A percentile compares a stretch with the other conserved stretches of the same genome.
Conservation (phyloP, 2,113 vertebrate genomes). For the Acinonyx jubatus region DNA sequence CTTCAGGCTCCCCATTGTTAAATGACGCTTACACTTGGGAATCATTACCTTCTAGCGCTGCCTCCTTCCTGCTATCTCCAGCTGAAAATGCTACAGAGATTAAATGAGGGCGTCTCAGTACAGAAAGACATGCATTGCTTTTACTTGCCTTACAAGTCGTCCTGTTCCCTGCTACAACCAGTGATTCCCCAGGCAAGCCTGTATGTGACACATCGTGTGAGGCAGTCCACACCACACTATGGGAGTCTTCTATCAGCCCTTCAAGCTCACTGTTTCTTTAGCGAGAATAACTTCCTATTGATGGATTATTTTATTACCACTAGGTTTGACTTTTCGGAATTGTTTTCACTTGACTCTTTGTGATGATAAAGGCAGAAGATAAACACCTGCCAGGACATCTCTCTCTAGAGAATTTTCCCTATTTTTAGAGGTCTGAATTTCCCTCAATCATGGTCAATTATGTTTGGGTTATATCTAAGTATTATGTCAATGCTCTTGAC, state of each 20-base stretch:
- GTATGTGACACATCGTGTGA: too few species aligned
- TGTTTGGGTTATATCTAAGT: not conserved
- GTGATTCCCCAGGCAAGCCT: not conserved
- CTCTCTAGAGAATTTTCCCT: not conserved
- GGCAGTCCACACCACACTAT: not conserved
- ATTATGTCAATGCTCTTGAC: not conserved
- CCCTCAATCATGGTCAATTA: not conserved
- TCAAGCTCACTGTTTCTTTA: not conserved
- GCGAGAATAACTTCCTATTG: not conserved
- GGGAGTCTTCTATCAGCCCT: not conserved
- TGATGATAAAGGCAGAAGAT: not conserved
- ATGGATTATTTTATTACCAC: not conserved
- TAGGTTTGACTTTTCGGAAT: not conserved
- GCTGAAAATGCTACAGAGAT: not conserved
- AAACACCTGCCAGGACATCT: not conserved
- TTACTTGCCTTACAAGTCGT: not conserved
- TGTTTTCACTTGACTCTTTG: not conserved
- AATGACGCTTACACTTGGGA: not conserved
- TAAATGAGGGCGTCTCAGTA: not conserved
- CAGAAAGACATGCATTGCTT: not conserved
- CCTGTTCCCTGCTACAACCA: not conserved
- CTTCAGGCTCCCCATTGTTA: not conserved
- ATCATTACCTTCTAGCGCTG: not conserved
- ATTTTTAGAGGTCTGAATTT: not conserved
- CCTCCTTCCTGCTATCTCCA: not conserved